Base-by-base conservation (phyloP, 2,113 vertebrate species). In the Chionomys nivalis region DNA sequence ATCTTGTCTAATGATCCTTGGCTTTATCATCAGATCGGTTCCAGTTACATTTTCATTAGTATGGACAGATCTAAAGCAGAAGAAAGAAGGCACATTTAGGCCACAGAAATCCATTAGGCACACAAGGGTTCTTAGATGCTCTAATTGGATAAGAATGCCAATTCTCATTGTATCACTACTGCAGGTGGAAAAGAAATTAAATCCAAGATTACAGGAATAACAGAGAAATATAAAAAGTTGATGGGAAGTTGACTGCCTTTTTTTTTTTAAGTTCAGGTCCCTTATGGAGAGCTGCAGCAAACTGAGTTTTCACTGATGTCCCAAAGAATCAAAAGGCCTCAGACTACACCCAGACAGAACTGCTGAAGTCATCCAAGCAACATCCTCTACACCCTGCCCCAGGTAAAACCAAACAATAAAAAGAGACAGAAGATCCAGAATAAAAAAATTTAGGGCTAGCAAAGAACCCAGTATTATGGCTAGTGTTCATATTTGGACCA, bases 1-100 rank as follows among this genome's bases (percentile, higher is more conserved):
- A 92, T 97, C 94, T 94, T 93, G 93, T 81, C 66, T 92, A 95
- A 96, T 94, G 95, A 88, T 96, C 68, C 90, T 96, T 93, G 72
- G 95, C 95, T 96, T 95, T 95, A 94, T 95, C 95, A 94, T 94
- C 88, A 85, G 44, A 83, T 91, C 7, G 16, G 93, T 96, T 96
- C 91, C 93, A 93, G 88, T 97, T 95, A 96, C 93, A 90, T 96
- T 94, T 94, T 92, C 96, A 91, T 93, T 94, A 97, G 81, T 78
- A 93, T 42, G 73, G 58, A 95, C 4, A 92, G 73, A 94, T 93
- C 97, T 98, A 95, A 92, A 92, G 61, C 66, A 95, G 61, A 47
- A 97, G 49, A 97, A 92, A 92, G 52, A 93, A 86, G 58, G 92
- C 12, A 93, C 24, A 88, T 66, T 98, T 89, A 96, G 81, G 91